phyloP scores from a whole-genome alignment of 2,888 invertebrate species.

The Hyalella azteca region DNA sequence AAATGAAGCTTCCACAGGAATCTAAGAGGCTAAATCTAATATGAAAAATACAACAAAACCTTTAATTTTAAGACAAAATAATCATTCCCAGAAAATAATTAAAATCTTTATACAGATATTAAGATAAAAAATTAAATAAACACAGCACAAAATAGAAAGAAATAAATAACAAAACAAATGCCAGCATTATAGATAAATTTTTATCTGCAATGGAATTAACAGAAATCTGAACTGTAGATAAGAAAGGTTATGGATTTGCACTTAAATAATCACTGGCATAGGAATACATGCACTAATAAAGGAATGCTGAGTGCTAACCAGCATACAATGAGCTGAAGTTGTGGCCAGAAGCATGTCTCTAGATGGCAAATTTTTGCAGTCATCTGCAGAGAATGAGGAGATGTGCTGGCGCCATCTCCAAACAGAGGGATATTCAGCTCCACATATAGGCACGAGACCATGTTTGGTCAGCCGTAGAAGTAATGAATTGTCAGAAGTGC shows the following conservation, averaged over 20 bases:
- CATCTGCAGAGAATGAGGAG: conserved; percentile 46
- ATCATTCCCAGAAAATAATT: too few relatives aligned
- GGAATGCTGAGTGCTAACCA: not conserved
- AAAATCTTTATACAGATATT: too few relatives aligned
- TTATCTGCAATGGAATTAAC: too few relatives aligned
- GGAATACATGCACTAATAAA: not conserved
- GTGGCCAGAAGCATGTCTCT: conserved; percentile 38
- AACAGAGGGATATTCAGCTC: conserved; percentile 54
- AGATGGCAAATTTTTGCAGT: conserved; percentile 45
- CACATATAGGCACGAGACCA: not conserved
- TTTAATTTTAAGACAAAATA: too few relatives aligned
- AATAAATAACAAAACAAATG: too few relatives aligned
- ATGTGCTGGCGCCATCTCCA: conserved; percentile 54
- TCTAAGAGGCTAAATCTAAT: too few relatives aligned
- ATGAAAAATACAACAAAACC: too few relatives aligned
- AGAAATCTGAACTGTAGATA: too few relatives aligned
- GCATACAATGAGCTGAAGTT: conserved; percentile 45
- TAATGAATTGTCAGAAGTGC: conserved; percentile 59
- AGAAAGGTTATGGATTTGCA: not conserved
- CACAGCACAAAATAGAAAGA: too few relatives aligned
- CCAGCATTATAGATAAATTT: too few relatives aligned
- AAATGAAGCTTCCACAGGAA: too few relatives aligned
- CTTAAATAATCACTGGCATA: not conserved
- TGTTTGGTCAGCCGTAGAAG: conserved; percentile 48
- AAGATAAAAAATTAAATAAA: too few relatives aligned